Conservation (phyloP, 2,113 vertebrate species). For the Sciurus niger region DNA sequence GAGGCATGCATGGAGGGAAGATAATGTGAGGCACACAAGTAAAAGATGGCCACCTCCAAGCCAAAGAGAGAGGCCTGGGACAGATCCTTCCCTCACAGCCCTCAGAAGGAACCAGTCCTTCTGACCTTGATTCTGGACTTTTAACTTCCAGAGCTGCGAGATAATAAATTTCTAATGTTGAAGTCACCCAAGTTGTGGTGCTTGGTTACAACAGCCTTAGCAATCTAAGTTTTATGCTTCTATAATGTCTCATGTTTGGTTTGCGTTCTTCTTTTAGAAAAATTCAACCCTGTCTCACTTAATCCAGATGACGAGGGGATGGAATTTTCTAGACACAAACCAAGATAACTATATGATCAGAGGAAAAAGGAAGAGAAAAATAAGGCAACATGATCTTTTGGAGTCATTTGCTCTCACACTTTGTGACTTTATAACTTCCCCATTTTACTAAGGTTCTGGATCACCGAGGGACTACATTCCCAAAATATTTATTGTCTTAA, state of each 20-base stretch:
- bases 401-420: not conserved
- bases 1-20: not conserved
- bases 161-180: not conserved
- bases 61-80: not conserved
- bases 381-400: not conserved
- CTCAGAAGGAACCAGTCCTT: not conserved
- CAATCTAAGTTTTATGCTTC: not conserved
- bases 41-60: not conserved
- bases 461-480: not conserved
- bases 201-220: not conserved
- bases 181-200: not conserved
- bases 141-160: not conserved
- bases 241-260: not conserved
- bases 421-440: not conserved
- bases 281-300: not conserved
- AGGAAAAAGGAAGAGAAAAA: not conserved
- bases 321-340: not conserved
- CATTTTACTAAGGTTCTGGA: not conserved
- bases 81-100: not conserved
- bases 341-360: not conserved
- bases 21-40: not conserved
- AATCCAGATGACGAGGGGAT: not conserved
- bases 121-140: not conserved
- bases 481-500: not conserved
- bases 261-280: constrained; percentile 15